Evolutionary conservation across 2,797 vertebrate species (phyloP).

Genomic region (Diplodus sargus): DNA sequence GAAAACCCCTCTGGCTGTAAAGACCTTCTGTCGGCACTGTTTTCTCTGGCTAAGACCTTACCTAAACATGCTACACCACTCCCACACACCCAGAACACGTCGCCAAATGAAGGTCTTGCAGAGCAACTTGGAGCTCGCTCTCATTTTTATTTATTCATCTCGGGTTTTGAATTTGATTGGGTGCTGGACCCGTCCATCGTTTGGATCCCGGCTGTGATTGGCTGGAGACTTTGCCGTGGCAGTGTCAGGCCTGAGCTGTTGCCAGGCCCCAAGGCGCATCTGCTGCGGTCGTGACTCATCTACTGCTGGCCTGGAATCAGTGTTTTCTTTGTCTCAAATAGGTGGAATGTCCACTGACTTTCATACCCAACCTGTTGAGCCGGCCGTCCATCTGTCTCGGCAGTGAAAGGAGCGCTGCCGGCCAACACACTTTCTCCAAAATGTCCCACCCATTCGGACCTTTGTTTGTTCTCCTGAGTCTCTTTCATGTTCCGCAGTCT

Average conservation of each 20-base stretch:
- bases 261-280: conserved; percentile 66
- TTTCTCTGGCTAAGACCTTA: conserved; percentile 77
- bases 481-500: not conserved
- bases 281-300: conserved; percentile 72
- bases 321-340: conserved; percentile 75
- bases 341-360: conserved; percentile 72
- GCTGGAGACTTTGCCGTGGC: conserved; percentile 18
- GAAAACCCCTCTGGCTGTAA: conserved; percentile 54
- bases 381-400: conserved; percentile 25
- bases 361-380: conserved; percentile 74
- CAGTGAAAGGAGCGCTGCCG: not conserved
- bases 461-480: not conserved
- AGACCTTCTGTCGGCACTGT: conserved; percentile 67
- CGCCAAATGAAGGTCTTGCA: conserved; percentile 39
- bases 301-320: conserved; percentile 61
- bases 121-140: conserved; percentile 36
- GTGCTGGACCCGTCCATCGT: conserved; percentile 18
- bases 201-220: conserved; percentile 42
- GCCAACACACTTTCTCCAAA: conserved; percentile 8
- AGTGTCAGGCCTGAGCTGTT: conserved; percentile 30
- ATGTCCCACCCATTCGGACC: not conserved
- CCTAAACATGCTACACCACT: conserved; percentile 72
- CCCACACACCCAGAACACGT: conserved; percentile 57
- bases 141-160: conserved; percentile 28
- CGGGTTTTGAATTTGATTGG: conserved; percentile 33